Evolutionary conservation across 2,113 vertebrate species (phyloP).

Genomic region (Craseonycteris thonglongyai): DNA sequence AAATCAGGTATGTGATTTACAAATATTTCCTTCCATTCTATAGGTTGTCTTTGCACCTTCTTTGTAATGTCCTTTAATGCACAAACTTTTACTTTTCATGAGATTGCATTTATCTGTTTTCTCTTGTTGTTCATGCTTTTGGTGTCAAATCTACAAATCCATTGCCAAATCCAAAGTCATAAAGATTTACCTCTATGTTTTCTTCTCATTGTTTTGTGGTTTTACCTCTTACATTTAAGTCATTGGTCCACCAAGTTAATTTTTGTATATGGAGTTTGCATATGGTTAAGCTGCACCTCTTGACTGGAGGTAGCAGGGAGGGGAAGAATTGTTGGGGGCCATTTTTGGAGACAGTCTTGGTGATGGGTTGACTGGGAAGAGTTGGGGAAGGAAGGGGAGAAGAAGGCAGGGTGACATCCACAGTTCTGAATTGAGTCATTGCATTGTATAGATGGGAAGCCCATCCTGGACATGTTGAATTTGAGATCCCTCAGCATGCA

Average conservation of each 20-base stretch:
- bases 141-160: neutral
- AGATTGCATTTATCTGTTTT: neutral
- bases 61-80: neutral
- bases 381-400: neutral
- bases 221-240: neutral
- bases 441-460: neutral
- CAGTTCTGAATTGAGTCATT: neutral
- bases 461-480: neutral
- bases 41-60: neutral
- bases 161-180: neutral
- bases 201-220: neutral
- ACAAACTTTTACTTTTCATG: neutral
- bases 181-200: neutral
- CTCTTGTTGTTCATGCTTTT: neutral
- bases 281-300: neutral
- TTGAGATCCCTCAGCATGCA: neutral
- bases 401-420: neutral
- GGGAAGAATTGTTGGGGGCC: neutral
- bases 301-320: neutral
- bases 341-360: neutral
- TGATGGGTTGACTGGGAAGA: neutral
- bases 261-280: neutral
- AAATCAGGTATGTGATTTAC: neutral
- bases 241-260: neutral
- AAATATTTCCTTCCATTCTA: neutral